Base-by-base conservation (phyloP, 2,888 invertebrate genomes). In the Molorchus minor region DNA sequence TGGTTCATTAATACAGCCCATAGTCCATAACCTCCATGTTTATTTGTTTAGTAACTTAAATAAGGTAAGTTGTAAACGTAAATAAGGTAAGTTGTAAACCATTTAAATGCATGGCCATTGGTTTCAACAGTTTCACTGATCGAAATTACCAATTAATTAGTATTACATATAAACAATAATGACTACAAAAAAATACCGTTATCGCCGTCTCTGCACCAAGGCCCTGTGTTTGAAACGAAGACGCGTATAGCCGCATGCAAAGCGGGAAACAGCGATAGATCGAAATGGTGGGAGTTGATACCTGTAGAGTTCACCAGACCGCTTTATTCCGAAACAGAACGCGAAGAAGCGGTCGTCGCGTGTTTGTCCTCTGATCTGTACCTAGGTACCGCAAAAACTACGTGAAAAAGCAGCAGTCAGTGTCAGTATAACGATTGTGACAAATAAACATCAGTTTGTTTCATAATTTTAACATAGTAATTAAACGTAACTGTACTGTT, bases 251-350 rank as follows among this genome's bases (percentile, higher is more conserved):
- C 35, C 56, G 47, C 41, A 47, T 55, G 36, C 40, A 38, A 41
- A 21, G 58, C 47, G 15, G 12, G 51, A 13, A 58, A 70, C 53
- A 64, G 61, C 67, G 70, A 71, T 58, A 59, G 62, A 38, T 13
- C 25, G 40, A 21, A 19, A 52, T 54, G 52, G 72, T 68, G 71
- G 72, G 69, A 69, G 69, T 58, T 54, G 63, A 70, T 75, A 75
- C 75, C 75, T 75, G 75, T 75, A 72, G 75, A 74, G 74, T 73
- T 75, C 69, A 67, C 68, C 64, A 60, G 58, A 35, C 60, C 52
- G 64, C 65, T 69, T 33, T 62, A 57, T 68, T 67, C 64, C 66
- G 45, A 61, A 62, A 57, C 56, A 46, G 61, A 64, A 65, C 68
- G 63, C 60, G 46, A 56, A 52, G 56, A 62, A 55, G 55, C 58